A percentile compares a stretch with the other conserved stretches of the same genome.
Evolutionary conservation across 2,113 vertebrate species (phyloP).

Genomic region (Callipepla squamata): DNA sequence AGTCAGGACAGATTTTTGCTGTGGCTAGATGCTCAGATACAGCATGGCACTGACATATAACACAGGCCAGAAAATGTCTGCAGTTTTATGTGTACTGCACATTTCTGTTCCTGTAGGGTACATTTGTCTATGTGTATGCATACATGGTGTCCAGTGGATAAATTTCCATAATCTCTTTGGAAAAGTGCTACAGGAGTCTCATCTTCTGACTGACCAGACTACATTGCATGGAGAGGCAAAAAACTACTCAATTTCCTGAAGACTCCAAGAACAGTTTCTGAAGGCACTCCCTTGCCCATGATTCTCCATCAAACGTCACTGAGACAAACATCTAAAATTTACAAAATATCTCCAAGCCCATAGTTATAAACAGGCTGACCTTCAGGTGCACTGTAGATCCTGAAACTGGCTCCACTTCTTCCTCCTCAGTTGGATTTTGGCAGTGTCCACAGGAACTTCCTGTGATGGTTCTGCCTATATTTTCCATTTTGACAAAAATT

Average conservation of each 20-base stretch:
- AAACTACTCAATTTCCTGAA: neutral
- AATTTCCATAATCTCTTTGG: neutral
- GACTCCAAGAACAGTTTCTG: neutral
- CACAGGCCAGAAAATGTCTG: neutral
- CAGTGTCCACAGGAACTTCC: neutral
- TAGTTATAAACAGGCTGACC: neutral
- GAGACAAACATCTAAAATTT: neutral
- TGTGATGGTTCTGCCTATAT: neutral
- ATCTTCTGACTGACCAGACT: neutral
- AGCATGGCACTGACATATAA: neutral
- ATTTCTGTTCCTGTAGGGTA: neutral
- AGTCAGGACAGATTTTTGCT: neutral
- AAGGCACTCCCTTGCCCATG: neutral
- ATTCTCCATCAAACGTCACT: neutral
- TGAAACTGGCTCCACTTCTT: neutral
- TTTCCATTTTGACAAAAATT: neutral
- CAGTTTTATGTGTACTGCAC: neutral
- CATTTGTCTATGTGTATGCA: accelerated
- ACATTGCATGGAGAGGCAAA: neutral
- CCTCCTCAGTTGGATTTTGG: neutral
- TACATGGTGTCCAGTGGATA: neutral
- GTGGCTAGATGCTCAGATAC: neutral
- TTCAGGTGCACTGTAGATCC: neutral
- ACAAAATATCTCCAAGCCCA: neutral
- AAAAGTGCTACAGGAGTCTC: neutral